Conservation (phyloP, 2,888 invertebrate species). For the Gryllus longicercus region DNA sequence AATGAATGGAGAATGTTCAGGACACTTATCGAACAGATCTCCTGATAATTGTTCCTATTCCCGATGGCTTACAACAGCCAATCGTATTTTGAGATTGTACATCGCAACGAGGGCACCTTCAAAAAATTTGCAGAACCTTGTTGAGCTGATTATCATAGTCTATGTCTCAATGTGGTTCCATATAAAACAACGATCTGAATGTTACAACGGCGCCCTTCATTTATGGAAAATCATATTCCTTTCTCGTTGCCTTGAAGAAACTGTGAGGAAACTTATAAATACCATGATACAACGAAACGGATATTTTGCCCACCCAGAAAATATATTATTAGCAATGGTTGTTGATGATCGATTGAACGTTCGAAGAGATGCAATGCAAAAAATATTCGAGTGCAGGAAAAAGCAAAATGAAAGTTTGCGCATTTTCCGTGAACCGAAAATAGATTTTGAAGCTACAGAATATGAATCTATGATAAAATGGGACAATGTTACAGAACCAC, state of each 20-base stretch:
- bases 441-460: neutral
- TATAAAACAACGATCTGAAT: neutral
- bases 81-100: neutral
- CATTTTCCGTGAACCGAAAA: neutral
- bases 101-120: neutral
- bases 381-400: neutral
- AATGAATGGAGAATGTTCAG: neutral
- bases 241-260: neutral
- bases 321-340: neutral
- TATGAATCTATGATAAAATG: neutral
- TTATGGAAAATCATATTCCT: neutral
- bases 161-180: neutral
- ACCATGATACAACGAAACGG: neutral
- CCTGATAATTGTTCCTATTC: neutral
- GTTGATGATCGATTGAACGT: neutral
- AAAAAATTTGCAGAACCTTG: no score
- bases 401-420: neutral
- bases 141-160: no score
- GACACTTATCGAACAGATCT: neutral
- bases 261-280: neutral
- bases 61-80: neutral
- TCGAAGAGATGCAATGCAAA: neutral
- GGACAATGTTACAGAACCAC: neutral
- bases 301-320: neutral
- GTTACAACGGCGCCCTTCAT: neutral